Evolutionary conservation across 2,797 vertebrate genomes (phyloP).

Genomic region (Sebastes steindachneri): DNA sequence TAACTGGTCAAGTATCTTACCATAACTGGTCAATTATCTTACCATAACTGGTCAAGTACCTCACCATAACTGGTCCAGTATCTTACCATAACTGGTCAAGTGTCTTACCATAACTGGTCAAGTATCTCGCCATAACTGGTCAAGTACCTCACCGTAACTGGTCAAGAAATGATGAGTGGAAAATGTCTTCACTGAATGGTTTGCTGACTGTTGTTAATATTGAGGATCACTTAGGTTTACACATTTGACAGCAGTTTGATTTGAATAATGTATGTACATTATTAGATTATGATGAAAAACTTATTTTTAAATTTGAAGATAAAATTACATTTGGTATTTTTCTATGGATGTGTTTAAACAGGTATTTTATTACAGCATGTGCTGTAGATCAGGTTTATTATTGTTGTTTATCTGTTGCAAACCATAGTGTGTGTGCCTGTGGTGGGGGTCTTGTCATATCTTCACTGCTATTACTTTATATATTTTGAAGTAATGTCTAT

Average conservation of each 20-base stretch:
- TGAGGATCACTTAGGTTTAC: neutral
- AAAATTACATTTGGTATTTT: neutral
- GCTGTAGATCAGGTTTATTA: neutral
- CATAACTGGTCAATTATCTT: neutral
- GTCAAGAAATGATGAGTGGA: neutral
- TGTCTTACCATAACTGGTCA: rapidly evolving
- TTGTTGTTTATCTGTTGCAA: neutral
- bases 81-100: rapidly evolving
- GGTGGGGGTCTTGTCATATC: neutral
- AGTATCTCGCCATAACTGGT: no score
- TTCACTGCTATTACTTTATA: neutral
- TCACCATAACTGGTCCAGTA: no score
- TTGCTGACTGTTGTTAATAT: neutral
- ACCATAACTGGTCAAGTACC: no score
- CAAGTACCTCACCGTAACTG: no score
- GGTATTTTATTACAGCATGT: neutral
- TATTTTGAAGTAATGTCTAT: neutral
- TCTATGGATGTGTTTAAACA: neutral
- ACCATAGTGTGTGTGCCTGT: neutral
- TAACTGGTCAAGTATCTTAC: neutral
- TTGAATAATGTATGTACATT: neutral
- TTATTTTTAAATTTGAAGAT: neutral
- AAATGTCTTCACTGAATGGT: neutral
- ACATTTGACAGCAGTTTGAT: neutral
- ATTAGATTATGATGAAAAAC: neutral